Evolutionary conservation across 2,888 invertebrate genomes (phyloP).

Genomic region (Eudemis profundana): DNA sequence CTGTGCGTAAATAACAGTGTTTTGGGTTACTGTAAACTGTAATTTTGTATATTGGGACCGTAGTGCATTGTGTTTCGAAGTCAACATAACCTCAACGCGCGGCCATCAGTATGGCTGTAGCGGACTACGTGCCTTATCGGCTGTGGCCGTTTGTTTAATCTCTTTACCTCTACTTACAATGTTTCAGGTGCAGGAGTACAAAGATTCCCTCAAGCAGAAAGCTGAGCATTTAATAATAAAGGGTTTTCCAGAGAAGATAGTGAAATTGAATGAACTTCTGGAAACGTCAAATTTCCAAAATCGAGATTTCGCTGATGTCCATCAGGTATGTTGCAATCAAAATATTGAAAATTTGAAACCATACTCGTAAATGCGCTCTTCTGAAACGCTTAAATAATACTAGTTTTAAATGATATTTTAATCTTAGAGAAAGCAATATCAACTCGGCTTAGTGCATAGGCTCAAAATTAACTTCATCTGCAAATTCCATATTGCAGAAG

Average conservation of each 20-base stretch:
- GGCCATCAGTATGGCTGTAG: conserved; percentile 53
- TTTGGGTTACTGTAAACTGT: neutral
- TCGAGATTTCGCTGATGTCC: conserved; percentile 91
- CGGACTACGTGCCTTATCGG: conserved; percentile 37
- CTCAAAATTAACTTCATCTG: too few species aligned
- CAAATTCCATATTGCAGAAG: too few species aligned
- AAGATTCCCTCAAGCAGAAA: conserved; percentile 94
- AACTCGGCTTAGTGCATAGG: too few species aligned
- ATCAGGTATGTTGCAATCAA: conserved; percentile 82
- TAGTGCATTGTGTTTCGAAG: conserved; percentile 50
- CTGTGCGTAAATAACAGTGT: conserved; percentile 3
- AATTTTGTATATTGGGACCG: conserved; percentile 46
- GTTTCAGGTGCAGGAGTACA: conserved; percentile 94
- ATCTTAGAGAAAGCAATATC: too few species aligned
- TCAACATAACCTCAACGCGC: conserved; percentile 67
- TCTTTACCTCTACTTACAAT: conserved; percentile 32
- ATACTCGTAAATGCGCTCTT: neutral
- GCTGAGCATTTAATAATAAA: conserved; percentile 95
- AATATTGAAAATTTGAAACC: neutral
- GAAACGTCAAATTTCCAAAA: conserved; percentile 93
- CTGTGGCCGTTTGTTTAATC: conserved; percentile 19
- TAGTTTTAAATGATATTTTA: too few species aligned
- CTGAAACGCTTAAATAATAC: too few species aligned
- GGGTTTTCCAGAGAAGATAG: conserved; percentile 97
- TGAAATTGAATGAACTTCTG: conserved; percentile 94